phyloP scores from a whole-genome alignment of 2,113 vertebrate species.

The Petrocephalus zakoni region DNA sequence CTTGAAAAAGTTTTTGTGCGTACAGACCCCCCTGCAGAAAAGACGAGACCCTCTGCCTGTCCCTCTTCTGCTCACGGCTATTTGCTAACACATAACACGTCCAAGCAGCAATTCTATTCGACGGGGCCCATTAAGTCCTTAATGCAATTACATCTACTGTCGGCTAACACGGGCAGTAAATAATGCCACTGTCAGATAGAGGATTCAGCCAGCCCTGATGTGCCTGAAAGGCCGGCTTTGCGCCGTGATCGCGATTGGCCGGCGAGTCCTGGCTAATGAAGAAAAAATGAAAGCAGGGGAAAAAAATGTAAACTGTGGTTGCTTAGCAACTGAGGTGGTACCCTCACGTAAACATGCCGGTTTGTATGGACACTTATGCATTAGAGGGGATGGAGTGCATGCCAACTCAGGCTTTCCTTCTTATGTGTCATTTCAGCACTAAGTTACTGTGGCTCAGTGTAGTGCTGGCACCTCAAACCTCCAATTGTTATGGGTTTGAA shows the following conservation, averaged over 20 bases:
- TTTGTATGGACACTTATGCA: not conserved
- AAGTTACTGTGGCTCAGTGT: not conserved
- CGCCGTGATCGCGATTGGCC: not conserved
- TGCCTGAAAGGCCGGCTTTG: not conserved
- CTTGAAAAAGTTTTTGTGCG: not conserved
- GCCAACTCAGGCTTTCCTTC: not conserved
- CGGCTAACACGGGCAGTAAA: not conserved
- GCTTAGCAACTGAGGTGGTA: not conserved
- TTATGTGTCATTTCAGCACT: not conserved
- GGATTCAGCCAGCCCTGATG: not conserved
- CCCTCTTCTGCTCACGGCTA: not conserved
- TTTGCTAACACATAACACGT: not conserved
- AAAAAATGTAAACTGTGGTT: not conserved
- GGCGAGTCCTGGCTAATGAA: not conserved
- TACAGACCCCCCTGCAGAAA: not conserved
- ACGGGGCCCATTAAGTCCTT: not conserved
- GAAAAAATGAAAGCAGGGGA: not conserved
- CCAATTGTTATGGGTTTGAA: not conserved
- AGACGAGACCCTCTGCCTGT: not conserved
- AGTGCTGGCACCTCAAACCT: not conserved
- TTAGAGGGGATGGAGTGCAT: not conserved
- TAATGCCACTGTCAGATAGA: not conserved
- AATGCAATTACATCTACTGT: constrained; percentile 4
- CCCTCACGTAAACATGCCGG: not conserved
- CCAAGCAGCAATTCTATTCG: not conserved